Evolutionary conservation across 1,140 invertebrate species (phyloP).

Genomic region (Antheraea pernyi): DNA sequence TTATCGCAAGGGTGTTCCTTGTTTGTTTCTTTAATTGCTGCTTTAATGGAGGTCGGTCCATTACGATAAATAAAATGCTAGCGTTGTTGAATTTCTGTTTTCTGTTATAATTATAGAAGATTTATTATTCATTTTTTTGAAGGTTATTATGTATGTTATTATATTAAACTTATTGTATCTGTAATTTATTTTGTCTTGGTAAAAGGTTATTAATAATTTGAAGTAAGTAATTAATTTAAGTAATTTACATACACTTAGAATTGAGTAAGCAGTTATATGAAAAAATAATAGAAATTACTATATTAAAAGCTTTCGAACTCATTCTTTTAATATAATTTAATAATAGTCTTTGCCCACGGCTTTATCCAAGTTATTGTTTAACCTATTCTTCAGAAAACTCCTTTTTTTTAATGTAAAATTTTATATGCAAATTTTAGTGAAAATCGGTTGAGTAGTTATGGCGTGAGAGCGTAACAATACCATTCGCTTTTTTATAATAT

Average conservation of each 20-base stretch:
- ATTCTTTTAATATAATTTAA: too few species aligned
- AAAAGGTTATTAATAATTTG: background rate
- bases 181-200: background rate
- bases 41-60: conserved; percentile 67
- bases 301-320: too few species aligned
- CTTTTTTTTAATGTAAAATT: too few species aligned
- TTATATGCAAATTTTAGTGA: too few species aligned
- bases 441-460: too few species aligned
- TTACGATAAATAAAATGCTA: conserved; percentile 3
- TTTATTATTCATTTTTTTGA: background rate
- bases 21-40: conserved; percentile 77
- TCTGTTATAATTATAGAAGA: background rate
- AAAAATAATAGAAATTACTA: too few species aligned
- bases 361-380: too few species aligned
- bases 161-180: background rate
- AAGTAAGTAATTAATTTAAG: background rate
- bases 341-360: too few species aligned
- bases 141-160: background rate
- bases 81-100: conserved; percentile 3
- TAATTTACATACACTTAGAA: background rate
- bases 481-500: too few species aligned
- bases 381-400: too few species aligned
- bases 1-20: conserved; percentile 70
- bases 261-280: too few species aligned
- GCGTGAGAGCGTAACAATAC: too few species aligned